Evolutionary conservation across 1,140 invertebrate species (phyloP).

Genomic region (Aphelenchoides besseyi): DNA sequence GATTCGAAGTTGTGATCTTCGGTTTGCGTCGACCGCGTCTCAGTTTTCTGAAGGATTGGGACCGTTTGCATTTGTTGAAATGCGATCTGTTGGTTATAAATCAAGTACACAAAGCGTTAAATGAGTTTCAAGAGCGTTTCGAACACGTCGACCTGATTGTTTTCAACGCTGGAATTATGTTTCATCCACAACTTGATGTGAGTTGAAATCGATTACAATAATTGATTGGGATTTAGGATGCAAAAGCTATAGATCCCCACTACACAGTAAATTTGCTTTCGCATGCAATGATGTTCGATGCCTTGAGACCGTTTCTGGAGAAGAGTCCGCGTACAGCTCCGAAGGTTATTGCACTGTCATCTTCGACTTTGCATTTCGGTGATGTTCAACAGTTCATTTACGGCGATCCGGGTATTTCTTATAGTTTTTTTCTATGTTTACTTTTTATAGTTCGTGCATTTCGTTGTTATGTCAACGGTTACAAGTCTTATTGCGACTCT

Average conservation of each 20-base stretch:
- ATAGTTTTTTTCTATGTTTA: neutral
- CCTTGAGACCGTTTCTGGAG: conserved; percentile 17
- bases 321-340: neutral
- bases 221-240: neutral
- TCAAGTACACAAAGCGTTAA: conserved; percentile 20
- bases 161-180: conserved; percentile 26
- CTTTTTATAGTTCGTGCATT: conserved; percentile 25
- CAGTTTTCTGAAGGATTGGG: neutral
- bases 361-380: conserved; percentile 22
- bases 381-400: conserved; percentile 20
- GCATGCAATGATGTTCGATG: conserved; percentile 26
- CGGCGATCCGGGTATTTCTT: neutral
- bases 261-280: conserved; percentile 26
- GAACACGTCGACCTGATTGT: conserved; percentile 20
- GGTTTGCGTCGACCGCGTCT: conserved; percentile 8
- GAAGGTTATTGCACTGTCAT: conserved; percentile 27
- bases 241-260: conserved; percentile 24
- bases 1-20: conserved; percentile 18
- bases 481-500: conserved; percentile 32
- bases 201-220: conserved; percentile 15
- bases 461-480: conserved; percentile 26
- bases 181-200: conserved; percentile 20
- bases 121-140: neutral
- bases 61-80: conserved; percentile 11
- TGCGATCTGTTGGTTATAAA: conserved; percentile 21